Evolutionary conservation across 2,113 vertebrate genomes (phyloP).

Genomic region (Salminus brasiliensis): DNA sequence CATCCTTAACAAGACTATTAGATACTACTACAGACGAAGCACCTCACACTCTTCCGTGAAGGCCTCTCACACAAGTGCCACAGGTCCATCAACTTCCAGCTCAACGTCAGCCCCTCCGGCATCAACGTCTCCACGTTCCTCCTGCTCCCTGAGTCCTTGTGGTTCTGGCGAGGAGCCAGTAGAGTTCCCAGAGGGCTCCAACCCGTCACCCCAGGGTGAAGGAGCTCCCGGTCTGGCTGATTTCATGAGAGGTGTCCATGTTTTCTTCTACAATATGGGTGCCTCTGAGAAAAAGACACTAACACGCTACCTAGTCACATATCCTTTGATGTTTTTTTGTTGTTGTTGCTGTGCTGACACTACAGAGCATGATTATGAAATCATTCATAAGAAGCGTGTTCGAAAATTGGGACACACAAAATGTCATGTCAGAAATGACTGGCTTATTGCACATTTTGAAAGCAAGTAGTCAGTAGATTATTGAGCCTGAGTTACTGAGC

Average conservation of each 20-base stretch:
- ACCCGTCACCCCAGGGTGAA: not conserved
- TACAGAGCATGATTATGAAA: not conserved
- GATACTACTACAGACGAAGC: slow-evolving; percentile 74
- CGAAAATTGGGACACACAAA: too few species aligned
- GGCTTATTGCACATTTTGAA: too few species aligned
- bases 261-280: slow-evolving; percentile 78
- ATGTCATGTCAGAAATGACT: too few species aligned
- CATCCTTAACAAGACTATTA: slow-evolving; percentile 59
- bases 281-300: slow-evolving; percentile 75
- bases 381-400: too few species aligned
- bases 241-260: slow-evolving; percentile 73
- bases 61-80: not conserved
- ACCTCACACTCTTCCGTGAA: slow-evolving; percentile 20
- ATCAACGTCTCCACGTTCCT: not conserved
- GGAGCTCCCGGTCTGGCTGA: slow-evolving; percentile 50
- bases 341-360: not conserved
- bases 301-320: slow-evolving; percentile 76
- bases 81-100: slow-evolving; percentile 17
- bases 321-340: slow-evolving; percentile 69
- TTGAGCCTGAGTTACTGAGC: too few species aligned
- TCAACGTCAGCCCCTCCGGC: not conserved
- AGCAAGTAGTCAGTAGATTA: too few species aligned
- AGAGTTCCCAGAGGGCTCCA: not conserved
- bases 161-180: not conserved
- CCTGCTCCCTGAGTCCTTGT: not conserved